Evolutionary conservation across 2,797 vertebrate species (phyloP).

Genomic region (Florisuga fusca): DNA sequence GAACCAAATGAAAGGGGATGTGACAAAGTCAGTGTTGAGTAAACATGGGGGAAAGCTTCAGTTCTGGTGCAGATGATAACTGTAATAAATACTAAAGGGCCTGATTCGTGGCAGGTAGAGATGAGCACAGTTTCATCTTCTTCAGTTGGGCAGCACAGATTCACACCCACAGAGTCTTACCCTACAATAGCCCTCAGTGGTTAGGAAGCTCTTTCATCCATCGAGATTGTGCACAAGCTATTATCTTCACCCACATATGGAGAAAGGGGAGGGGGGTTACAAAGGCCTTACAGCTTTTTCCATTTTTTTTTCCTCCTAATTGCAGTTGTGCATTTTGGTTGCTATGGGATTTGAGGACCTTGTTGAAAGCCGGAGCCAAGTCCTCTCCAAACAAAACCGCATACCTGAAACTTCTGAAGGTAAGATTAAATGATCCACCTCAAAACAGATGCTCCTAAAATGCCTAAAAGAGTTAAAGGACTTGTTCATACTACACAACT

Average conservation of each 20-base stretch:
- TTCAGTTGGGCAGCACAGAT: background rate
- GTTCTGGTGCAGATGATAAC: background rate
- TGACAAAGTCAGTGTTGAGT: conserved; percentile 49
- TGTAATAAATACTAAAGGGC: background rate
- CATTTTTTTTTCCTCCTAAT: background rate
- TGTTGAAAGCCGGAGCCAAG: background rate
- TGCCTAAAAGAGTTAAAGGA: background rate
- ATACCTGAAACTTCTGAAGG: background rate
- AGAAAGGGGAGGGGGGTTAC: background rate
- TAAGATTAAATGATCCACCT: background rate
- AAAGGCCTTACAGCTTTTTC: background rate
- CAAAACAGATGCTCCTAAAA: background rate
- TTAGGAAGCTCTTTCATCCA: background rate
- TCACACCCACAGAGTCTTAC: background rate
- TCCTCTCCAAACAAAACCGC: background rate
- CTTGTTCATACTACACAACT: background rate
- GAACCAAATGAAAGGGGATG: conserved; percentile 60
- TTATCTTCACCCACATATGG: background rate
- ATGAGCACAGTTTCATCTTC: background rate
- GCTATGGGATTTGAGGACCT: fast-evolving
- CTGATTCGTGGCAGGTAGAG: background rate
- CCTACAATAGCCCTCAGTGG: background rate
- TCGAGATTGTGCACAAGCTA: background rate
- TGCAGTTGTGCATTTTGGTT: background rate
- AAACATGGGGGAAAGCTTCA: conserved; percentile 9